Evolutionary conservation across 2,113 vertebrate genomes (phyloP).

Genomic region (Anhinga rufa): DNA sequence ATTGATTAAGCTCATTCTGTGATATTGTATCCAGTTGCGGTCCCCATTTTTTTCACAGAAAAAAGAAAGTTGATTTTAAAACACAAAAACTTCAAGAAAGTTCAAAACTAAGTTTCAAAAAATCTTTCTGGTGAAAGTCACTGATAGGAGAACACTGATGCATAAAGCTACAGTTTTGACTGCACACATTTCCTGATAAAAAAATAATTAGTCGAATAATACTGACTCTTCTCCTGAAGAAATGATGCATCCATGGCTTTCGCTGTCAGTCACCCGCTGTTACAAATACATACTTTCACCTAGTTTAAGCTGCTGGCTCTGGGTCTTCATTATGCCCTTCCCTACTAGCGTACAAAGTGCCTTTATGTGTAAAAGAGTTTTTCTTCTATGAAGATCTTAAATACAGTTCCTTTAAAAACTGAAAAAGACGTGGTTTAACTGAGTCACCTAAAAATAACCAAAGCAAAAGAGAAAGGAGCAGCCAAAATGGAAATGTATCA

Average conservation of each 20-base stretch:
- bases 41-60: background rate
- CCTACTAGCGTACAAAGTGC: background rate
- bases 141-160: background rate
- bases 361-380: background rate
- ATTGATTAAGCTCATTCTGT: background rate
- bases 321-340: background rate
- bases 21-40: background rate
- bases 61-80: background rate
- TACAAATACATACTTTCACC: background rate
- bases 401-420: background rate
- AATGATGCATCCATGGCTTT: background rate
- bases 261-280: background rate
- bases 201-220: background rate
- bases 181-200: background rate
- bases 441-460: background rate
- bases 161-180: background rate
- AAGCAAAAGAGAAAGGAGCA: background rate
- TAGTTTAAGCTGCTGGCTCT: background rate
- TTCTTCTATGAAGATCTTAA: background rate
- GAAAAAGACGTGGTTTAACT: background rate
- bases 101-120: background rate
- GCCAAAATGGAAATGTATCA: background rate
- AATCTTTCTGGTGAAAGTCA: background rate
- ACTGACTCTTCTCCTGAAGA: background rate
- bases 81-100: background rate